These are phyloP conservation scores for Drosophila phalerata DNA, from an alignment of 2,888 invertebrate species.

Conservation along the genomic window DNA sequence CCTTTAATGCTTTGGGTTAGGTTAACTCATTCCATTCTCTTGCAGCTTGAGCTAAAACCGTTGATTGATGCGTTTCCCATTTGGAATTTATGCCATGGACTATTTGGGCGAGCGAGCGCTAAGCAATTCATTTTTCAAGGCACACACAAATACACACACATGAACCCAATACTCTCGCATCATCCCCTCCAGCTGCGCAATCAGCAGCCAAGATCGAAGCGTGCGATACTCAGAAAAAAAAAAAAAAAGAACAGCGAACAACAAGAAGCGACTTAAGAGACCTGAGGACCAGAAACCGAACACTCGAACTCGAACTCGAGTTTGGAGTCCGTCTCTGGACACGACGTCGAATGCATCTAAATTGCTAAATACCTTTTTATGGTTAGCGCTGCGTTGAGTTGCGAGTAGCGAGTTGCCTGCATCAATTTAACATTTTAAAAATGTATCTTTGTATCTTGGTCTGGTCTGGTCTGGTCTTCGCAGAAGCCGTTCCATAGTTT, in stretches of 20 bases:
- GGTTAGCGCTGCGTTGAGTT: conserved; percentile 57
- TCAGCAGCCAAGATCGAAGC: conserved; percentile 75
- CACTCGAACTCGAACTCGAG: conserved; percentile 28
- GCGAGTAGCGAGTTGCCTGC: conserved; percentile 45
- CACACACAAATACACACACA: conserved; percentile 26
- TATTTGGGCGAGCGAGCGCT: conserved; percentile 73
- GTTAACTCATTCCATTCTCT: conserved; percentile 26
- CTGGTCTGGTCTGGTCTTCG: conserved; percentile 62
- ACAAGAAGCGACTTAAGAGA: conserved; percentile 17
- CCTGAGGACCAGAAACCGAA: conserved; percentile 31
- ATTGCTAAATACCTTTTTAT: conserved; percentile 81
- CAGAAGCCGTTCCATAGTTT: conserved; percentile 65
- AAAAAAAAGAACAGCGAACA: conserved; percentile 4
- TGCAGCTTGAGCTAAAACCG: conserved; percentile 60
- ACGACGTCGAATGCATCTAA: conserved; percentile 81
- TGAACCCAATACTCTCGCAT: conserved; percentile 20
- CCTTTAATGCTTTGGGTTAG: background rate
- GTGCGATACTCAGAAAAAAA: conserved; percentile 70
- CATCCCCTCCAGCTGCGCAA: conserved; percentile 70
- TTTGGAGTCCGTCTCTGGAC: conserved; percentile 55
- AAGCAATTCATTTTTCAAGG: conserved; percentile 75
- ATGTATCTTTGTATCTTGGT: conserved; percentile 78
- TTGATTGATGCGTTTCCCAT: conserved; percentile 81
- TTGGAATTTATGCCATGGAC: conserved; percentile 81
- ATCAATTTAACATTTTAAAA: conserved; percentile 80